Conservation (phyloP, 1,140 invertebrate species). For the Apis mellifera region Amel_HAv3.1 CM009933.2:3864501-3865000, state of each 20-base stretch:
- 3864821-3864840: too few relatives aligned
- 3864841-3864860: slow-evolving; percentile 51
- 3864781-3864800: not conserved
- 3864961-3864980: slow-evolving; percentile 63
- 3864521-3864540: slow-evolving; percentile 78
- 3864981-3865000: slow-evolving; percentile 80
- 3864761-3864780: not conserved
- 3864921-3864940: slow-evolving; percentile 81
- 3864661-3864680: slow-evolving; percentile 61
- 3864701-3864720: too few relatives aligned
- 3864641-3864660: slow-evolving; percentile 55
- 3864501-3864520: slow-evolving; percentile 53
- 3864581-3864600: slow-evolving; percentile 39
- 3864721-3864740: too few relatives aligned
- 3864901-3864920: slow-evolving; percentile 80
- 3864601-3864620: slow-evolving; percentile 52
- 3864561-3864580: slow-evolving; percentile 72
- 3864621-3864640: slow-evolving; percentile 54
- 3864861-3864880: slow-evolving; percentile 63
- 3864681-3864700: too few relatives aligned
- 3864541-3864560: slow-evolving; percentile 75
- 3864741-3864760: too few relatives aligned
- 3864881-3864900: slow-evolving; percentile 68
- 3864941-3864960: slow-evolving; percentile 75
- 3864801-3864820: not conserved